These are phyloP conservation scores for Listrodromus nycthemerus DNA, from an alignment of 2,888 invertebrate species.

Conservation along the genomic window DNA sequence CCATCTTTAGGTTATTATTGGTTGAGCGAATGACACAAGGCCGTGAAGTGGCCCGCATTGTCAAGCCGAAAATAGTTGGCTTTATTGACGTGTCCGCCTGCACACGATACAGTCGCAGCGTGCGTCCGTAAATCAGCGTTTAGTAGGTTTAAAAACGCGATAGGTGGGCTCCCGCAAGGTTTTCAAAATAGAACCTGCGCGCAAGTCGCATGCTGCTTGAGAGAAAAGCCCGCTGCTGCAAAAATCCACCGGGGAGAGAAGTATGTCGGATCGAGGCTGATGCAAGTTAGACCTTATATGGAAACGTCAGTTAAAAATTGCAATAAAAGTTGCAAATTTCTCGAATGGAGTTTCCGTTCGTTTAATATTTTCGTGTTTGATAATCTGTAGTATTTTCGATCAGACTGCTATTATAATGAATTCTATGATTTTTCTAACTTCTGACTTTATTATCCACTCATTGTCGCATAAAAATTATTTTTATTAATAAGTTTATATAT, in stretches of 20 bases:
- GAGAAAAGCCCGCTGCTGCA: constrained; percentile 32
- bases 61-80: constrained; percentile 69
- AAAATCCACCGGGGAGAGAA: background rate
- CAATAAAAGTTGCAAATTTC: no score
- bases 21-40: constrained; percentile 52
- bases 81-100: constrained; percentile 68
- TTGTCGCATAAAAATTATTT: no score
- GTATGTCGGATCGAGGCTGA: background rate
- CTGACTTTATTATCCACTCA: no score
- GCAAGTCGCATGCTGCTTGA: constrained; percentile 32
- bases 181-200: constrained; percentile 61
- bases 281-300: background rate
- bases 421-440: no score
- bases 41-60: constrained; percentile 60
- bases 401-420: no score
- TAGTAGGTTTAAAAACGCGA: constrained; percentile 74
- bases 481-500: no score
- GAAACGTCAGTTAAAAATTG: background rate
- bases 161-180: constrained; percentile 67
- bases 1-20: constrained; percentile 39
- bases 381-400: no score
- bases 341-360: no score
- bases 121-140: constrained; percentile 72
- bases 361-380: no score
- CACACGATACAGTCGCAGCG: constrained; percentile 53